Conservation (phyloP, 2,113 vertebrate species). For the Equus quagga region DNA sequence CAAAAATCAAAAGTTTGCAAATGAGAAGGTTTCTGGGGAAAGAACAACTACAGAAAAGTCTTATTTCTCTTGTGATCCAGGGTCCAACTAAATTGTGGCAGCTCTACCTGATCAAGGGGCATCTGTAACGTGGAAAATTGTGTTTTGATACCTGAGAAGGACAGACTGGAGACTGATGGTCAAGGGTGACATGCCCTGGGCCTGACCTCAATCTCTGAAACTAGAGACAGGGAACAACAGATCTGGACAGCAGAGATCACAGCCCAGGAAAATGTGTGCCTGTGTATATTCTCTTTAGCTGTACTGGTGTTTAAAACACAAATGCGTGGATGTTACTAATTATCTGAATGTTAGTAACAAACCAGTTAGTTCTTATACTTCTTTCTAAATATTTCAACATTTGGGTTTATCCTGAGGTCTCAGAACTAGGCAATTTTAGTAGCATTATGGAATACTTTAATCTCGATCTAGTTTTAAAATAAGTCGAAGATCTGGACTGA, state of each 20-base stretch:
- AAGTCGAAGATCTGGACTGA: background rate
- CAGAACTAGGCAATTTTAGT: background rate
- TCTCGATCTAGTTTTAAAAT: background rate
- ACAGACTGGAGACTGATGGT: constrained; percentile 22
- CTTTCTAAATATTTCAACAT: background rate
- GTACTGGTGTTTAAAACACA: background rate
- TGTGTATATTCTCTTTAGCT: background rate
- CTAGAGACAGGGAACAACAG: constrained; percentile 35
- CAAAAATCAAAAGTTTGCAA: constrained; percentile 2
- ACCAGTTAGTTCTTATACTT: background rate
- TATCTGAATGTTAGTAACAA: background rate
- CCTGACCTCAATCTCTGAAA: constrained; percentile 61
- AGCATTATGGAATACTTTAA: background rate
- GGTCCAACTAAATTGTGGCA: background rate
- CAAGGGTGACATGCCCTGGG: constrained; percentile 47
- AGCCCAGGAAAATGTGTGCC: background rate
- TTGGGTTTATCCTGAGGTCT: background rate
- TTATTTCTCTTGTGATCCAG: constrained; percentile 42
- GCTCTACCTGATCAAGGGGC: background rate
- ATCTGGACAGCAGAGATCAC: background rate
- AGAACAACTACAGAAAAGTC: background rate
- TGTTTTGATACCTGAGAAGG: constrained; percentile 65
- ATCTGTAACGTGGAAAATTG: constrained; percentile 3
- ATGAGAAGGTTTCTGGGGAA: background rate
- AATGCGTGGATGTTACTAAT: background rate